phyloP scores from a whole-genome alignment of 1,140 invertebrate genomes.

The Ptiloglossa arizonensis region DNA sequence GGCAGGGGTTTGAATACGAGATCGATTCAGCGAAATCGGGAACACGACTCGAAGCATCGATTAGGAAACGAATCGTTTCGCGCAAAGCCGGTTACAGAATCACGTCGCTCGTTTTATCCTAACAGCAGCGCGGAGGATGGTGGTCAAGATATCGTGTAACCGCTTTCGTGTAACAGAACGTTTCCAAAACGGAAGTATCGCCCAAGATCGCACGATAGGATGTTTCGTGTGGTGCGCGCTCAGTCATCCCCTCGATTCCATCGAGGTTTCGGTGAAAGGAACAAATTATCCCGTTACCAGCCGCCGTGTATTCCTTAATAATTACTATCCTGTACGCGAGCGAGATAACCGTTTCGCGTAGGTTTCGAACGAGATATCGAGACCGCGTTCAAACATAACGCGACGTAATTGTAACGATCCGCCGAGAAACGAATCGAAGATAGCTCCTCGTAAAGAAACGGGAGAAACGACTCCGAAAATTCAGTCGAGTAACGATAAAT shows the following conservation, averaged over 20 bases:
- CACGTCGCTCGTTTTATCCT: neutral
- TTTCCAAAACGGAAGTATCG: slow-evolving; percentile 39
- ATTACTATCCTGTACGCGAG: slow-evolving; percentile 18
- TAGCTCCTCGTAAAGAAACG: too few relatives aligned
- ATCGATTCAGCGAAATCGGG: neutral
- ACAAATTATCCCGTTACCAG: slow-evolving; percentile 48
- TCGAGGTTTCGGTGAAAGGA: slow-evolving; percentile 37
- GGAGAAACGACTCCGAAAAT: too few relatives aligned
- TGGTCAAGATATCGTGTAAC: slow-evolving; percentile 40
- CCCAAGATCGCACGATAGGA: slow-evolving; percentile 23
- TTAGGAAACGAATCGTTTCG: slow-evolving; percentile 16
- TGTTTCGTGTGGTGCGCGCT: slow-evolving; percentile 17
- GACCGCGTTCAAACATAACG: neutral
- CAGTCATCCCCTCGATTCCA: slow-evolving; percentile 15
- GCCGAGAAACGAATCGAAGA: neutral
- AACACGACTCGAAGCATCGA: neutral
- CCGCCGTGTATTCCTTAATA: slow-evolving; percentile 35
- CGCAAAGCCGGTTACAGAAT: neutral
- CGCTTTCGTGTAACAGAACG: slow-evolving; percentile 16
- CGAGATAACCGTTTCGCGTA: neutral
- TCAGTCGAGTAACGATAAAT: too few relatives aligned
- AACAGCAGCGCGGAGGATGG: neutral
- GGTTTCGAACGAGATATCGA: slow-evolving; percentile 24
- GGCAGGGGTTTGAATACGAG: neutral
- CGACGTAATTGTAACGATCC: slow-evolving; percentile 7